Base-by-base conservation (phyloP, 2,113 vertebrate genomes). In the Nibea albiflora region DNA sequence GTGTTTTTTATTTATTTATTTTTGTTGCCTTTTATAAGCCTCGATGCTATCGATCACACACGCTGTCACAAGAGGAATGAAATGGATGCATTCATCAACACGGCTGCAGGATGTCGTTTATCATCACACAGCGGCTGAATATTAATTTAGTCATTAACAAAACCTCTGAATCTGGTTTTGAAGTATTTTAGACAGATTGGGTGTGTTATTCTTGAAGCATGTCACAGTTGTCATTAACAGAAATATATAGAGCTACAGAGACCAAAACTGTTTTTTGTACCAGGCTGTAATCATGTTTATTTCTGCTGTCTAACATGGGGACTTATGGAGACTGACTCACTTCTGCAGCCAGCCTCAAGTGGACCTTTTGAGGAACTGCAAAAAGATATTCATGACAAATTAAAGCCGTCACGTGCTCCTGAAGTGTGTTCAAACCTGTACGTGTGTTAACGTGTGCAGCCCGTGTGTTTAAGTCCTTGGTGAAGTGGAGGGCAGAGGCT, bases 1-100 rank as follows among this genome's bases (percentile, higher is more conserved):
- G 85, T 81, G 67, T 84, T 67, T 63, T 19, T 39, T 39, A n/a
- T n/a, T n/a, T n/a, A n/a, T n/a, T n/a, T n/a, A n/a, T 35, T 8
- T 35, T 35, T 35, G 8, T 8, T 35, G 46, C 72, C 58, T 57
- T 61, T 64, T 24, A 80, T 22, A 63, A 67, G 62, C 73, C n/a
- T 72, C 62, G 20, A 10, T 0, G 4, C 39, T 65, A 76, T 73
- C 62, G 87, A 85, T 83, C 76, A 66, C 54, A 73, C 54, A 6
- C 22, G 4, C 20, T 72, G 73, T 61, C 39, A 15, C 78, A n/a
- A 50, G 22, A 24, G 57, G 46, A 78, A 70, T 60, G 19, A 60
- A 52, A 66, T 5, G 35, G 35, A 62, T 19, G 5, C 62, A 61
- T 35, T 65, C 26, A 78, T 80, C 56, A 78, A 17, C 39, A 31